Base-by-base conservation (phyloP, 2,113 vertebrate species). In the Dissostichus mawsoni region DNA sequence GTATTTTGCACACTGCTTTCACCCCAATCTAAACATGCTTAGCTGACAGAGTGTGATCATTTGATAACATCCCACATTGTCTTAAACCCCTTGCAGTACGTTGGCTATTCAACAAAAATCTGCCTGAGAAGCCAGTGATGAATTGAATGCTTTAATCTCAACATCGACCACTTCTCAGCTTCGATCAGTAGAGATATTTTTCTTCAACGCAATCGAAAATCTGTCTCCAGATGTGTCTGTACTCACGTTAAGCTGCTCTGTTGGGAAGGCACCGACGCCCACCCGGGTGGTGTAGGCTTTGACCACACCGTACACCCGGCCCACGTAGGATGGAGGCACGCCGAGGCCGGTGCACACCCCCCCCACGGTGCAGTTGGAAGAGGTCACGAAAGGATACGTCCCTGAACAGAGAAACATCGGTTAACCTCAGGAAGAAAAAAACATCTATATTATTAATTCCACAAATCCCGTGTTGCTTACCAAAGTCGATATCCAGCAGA, bases 371-470 rank as follows among this genome's bases (percentile, higher is more conserved):
- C 95, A 95, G 92, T 96, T 96, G 11, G 95, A 95, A 1, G 95
- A 96, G 0, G 96, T 96, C 81, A 96, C 96, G 1, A 96, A 96
- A 1, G 96, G 96, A 74, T 96, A 96, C 0, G 96, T 96, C 18
- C 96, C 96, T 94, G 68, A 58, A 23, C 10, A 55, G 55, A 57
- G 6, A 71, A 20, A 66, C 17, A 29, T 11, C 5, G 4, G 65
- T 84, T 56, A 89, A 20, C 12, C 5, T 0, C 1, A 18, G 20
- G 16, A n/a, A 23, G 0, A 48, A 59, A 79, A n/a, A 45, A 17
- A 12, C 13, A 1, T 44, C 33, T 33, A 52, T 13, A 20, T 9
- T 5, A 74, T 18, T 20, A 8, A 57, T 4, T 17, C 23, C 16
- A 66, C 18, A 69, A 69, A 56, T 5, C 4, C 17, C 0, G 11